Conservation (phyloP, 2,113 vertebrate genomes). For the Myotis davidii region DNA sequence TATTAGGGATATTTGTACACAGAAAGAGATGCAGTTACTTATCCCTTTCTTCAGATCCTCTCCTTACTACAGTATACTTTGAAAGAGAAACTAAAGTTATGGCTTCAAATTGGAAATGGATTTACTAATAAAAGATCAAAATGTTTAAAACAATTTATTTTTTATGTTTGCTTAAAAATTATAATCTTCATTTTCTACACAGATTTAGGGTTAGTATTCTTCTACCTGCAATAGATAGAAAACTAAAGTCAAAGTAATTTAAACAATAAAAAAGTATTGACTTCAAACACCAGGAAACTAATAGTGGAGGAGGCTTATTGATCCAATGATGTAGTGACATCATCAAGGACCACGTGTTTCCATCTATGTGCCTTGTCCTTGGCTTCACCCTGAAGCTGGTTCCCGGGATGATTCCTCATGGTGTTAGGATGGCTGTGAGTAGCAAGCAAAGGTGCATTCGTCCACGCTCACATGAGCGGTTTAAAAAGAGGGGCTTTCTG, state of each 20-base stretch:
- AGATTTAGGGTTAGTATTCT: background rate
- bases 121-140: conserved; percentile 7
- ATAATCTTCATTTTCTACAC: background rate
- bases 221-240: background rate
- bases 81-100: background rate
- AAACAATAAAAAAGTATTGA: background rate
- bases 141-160: background rate
- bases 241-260: background rate
- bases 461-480: background rate
- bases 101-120: background rate
- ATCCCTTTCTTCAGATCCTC: background rate
- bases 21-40: background rate
- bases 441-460: background rate
- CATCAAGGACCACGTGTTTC: background rate
- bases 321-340: background rate
- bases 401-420: background rate
- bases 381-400: background rate
- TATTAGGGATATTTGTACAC: background rate
- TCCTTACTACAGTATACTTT: background rate
- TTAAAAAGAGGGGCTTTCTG: background rate
- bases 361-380: background rate
- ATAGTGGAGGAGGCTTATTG: background rate
- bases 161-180: background rate
- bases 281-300: background rate
- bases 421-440: background rate